phyloP scores from a whole-genome alignment of 2,888 invertebrate species.

The Bimastos eiseni region DNA sequence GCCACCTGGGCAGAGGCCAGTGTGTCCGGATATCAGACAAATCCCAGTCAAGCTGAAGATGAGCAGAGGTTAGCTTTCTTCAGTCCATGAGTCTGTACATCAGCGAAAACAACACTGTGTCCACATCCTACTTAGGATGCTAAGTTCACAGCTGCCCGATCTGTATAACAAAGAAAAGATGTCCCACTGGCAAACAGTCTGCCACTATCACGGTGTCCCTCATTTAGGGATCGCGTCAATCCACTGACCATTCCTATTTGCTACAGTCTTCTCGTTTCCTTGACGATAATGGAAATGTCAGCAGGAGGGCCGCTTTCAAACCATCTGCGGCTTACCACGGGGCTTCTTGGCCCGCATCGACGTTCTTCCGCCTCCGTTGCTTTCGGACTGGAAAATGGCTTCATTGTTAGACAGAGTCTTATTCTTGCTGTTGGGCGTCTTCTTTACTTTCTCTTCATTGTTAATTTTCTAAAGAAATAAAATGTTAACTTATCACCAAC shows the following conservation, averaged over 20 bases:
- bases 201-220: background rate
- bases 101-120: conserved; percentile 1
- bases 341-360: conserved; percentile 18
- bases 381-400: background rate
- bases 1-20: background rate
- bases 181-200: background rate
- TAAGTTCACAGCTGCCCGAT: background rate
- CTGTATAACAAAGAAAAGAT: background rate
- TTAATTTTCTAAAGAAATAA: conserved; percentile 2
- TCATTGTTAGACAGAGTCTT: conserved; percentile 4
- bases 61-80: background rate
- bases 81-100: background rate
- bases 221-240: background rate
- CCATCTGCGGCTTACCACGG: background rate
- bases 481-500: background rate
- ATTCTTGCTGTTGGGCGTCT: background rate
- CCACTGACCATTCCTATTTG: background rate
- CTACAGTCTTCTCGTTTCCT: conserved; percentile 14
- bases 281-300: conserved; percentile 17
- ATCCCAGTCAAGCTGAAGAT: background rate
- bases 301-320: background rate
- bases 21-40: background rate
- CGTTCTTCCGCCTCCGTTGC: conserved; percentile 19
- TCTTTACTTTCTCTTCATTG: conserved; percentile 7
- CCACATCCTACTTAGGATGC: background rate